Percentiles rank a stretch among this genome's conserved stretches.
Evolutionary conservation across 1,140 invertebrate species (phyloP).

Genomic region (Oryzaephilus surinamensis): DNA sequence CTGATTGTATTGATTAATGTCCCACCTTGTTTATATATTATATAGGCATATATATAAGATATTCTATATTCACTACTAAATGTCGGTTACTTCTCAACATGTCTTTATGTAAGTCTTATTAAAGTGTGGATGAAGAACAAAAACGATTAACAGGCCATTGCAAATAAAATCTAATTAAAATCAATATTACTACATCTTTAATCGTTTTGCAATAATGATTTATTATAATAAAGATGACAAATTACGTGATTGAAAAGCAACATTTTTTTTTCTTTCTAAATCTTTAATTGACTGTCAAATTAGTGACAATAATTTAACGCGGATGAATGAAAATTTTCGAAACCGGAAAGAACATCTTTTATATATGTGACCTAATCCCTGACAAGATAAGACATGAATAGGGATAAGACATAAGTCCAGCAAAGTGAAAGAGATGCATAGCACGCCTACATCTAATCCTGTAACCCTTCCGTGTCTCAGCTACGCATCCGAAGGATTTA

Average conservation of each 20-base stretch:
- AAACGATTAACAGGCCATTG: background rate
- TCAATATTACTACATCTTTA: no score
- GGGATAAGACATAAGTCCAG: slow-evolving; percentile 9
- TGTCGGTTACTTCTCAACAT: no score
- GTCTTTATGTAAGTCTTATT: no score
- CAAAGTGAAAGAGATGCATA: slow-evolving; percentile 8
- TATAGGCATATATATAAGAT: background rate
- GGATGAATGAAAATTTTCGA: background rate
- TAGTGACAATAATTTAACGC: background rate
- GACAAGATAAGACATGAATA: slow-evolving; percentile 1
- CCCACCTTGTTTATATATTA: background rate
- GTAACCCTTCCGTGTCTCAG: slow-evolving; percentile 14
- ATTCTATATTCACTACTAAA: no score
- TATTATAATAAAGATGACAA: no score
- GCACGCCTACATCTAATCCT: slow-evolving; percentile 9
- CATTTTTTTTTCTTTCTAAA: no score
- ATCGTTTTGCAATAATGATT: no score
- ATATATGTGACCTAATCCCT: no score
- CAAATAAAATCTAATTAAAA: no score
- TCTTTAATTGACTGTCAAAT: no score
- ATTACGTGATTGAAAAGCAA: no score
- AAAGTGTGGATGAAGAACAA: background rate
- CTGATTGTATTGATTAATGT: slow-evolving; percentile 10
- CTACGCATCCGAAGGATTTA: slow-evolving; percentile 10
- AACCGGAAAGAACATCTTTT: background rate